phyloP scores from a whole-genome alignment of 1,140 invertebrate genomes.

The Drosophila virilis region DNA sequence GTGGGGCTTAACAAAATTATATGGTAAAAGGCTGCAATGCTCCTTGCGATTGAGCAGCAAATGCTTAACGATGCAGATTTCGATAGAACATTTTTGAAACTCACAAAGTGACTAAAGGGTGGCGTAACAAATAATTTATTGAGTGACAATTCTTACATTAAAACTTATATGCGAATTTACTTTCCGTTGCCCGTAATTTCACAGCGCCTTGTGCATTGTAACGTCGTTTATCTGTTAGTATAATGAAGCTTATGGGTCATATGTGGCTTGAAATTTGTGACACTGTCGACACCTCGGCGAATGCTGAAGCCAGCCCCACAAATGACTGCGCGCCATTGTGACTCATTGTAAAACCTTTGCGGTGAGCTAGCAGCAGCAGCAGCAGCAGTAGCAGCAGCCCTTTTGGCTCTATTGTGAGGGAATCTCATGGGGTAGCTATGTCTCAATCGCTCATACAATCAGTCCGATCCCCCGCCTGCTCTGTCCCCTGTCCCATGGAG shows the following conservation, averaged over 20 bases:
- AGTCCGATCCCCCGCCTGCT: background rate
- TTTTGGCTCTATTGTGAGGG: background rate
- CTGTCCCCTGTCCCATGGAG: no score
- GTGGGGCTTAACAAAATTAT: no score
- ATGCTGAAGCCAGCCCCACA: background rate
- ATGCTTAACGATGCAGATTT: no score
- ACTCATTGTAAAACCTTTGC: slow-evolving; percentile 26
- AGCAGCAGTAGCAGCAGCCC: slow-evolving; percentile 5
- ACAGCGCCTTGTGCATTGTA: background rate
- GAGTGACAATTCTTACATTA: background rate
- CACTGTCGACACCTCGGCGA: slow-evolving; percentile 45
- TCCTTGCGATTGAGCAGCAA: no score
- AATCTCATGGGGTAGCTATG: slow-evolving; percentile 19
- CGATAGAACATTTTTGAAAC: no score
- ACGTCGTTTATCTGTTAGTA: background rate
- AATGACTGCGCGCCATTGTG: slow-evolving; percentile 22
- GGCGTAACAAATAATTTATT: no score
- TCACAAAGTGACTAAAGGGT: no score
- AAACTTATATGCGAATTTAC: slow-evolving; percentile 1
- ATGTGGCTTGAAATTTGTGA: slow-evolving; percentile 42
- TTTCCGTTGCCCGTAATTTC: background rate
- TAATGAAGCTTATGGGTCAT: slow-evolving; percentile 30
- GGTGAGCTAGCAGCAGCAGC: slow-evolving; percentile 4
- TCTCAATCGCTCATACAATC: slow-evolving; percentile 39
- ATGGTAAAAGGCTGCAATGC: no score